phyloP scores from a whole-genome alignment of 2,113 vertebrate species.

The Lethenteron reissneri region DNA sequence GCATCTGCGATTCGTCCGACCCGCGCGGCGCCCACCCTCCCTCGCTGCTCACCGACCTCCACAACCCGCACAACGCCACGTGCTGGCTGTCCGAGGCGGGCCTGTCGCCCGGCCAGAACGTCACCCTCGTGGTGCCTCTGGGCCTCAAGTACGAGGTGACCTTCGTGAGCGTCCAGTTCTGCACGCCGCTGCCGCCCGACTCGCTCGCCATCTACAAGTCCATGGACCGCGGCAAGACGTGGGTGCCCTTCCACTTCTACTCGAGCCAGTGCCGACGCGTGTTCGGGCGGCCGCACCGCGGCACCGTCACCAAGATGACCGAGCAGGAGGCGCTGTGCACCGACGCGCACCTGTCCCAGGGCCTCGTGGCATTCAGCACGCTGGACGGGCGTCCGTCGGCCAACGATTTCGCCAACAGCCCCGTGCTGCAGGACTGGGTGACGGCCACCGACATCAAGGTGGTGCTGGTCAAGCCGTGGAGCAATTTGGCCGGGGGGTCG shows the following conservation, averaged over 20 bases:
- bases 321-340: constrained; percentile 96
- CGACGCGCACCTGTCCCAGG: constrained; percentile 86
- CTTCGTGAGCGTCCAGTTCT: constrained; percentile 95
- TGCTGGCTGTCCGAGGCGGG: constrained; percentile 95
- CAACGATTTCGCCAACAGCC: constrained; percentile 96
- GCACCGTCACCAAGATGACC: constrained; percentile 81
- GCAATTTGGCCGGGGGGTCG: neutral
- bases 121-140: constrained; percentile 64
- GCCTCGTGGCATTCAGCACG: constrained; percentile 94
- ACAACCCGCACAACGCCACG: constrained; percentile 96
- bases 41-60: constrained; percentile 75
- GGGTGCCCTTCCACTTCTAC: constrained; percentile 93
- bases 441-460: constrained; percentile 90
- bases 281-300: constrained; percentile 67
- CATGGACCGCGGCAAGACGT: constrained; percentile 90
- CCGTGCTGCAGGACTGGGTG: constrained; percentile 97
- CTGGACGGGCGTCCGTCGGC: constrained; percentile 84
- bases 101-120: constrained; percentile 66
- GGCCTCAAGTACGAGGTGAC: constrained; percentile 96
- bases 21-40: constrained; percentile 58
- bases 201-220: constrained; percentile 92
- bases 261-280: constrained; percentile 85
- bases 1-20: constrained; percentile 62
- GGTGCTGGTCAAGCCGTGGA: constrained; percentile 26
- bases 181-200: constrained; percentile 66